These are phyloP conservation scores for Diarsia dahlii DNA, from an alignment of 2,888 invertebrate species.

Conservation along the genomic window DNA sequence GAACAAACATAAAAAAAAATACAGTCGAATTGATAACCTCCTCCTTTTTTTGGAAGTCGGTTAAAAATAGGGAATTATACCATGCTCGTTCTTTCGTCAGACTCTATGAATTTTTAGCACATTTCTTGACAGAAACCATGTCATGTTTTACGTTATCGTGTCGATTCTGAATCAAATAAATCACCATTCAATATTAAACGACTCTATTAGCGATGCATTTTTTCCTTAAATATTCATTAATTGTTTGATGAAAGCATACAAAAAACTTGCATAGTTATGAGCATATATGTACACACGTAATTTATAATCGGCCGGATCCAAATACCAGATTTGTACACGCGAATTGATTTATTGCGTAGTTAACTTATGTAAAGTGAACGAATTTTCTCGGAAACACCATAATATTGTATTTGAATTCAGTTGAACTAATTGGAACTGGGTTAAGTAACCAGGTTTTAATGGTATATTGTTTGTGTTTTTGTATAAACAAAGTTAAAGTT, in stretches of 20 bases:
- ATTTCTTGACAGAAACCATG: background rate
- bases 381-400: slow-evolving; percentile 40
- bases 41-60: too few relatives aligned
- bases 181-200: slow-evolving; percentile 32
- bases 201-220: slow-evolving; percentile 35
- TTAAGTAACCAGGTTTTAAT: slow-evolving; percentile 1
- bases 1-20: too few relatives aligned
- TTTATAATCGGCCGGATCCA: slow-evolving; percentile 44
- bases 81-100: background rate
- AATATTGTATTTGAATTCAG: background rate
- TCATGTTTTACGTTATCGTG: background rate
- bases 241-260: slow-evolving; percentile 54
- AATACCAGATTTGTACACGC: slow-evolving; percentile 52
- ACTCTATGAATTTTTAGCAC: slow-evolving; percentile 7
- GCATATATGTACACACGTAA: slow-evolving; percentile 44
- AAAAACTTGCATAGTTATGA: slow-evolving; percentile 38
- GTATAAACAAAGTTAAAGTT: background rate
- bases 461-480: background rate
- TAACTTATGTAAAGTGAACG: slow-evolving; percentile 26
- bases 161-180: slow-evolving; percentile 25
- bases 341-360: slow-evolving; percentile 38
- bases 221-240: slow-evolving; percentile 51
- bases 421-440: slow-evolving; percentile 25
- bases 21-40: too few relatives aligned
- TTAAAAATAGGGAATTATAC: background rate